Evolutionary conservation across 37 sponge, comb jelly and placozoan genomes (phyloP), one percentile per base, ranked within the genome.

Genomic region (Geodia barretti): DNA sequence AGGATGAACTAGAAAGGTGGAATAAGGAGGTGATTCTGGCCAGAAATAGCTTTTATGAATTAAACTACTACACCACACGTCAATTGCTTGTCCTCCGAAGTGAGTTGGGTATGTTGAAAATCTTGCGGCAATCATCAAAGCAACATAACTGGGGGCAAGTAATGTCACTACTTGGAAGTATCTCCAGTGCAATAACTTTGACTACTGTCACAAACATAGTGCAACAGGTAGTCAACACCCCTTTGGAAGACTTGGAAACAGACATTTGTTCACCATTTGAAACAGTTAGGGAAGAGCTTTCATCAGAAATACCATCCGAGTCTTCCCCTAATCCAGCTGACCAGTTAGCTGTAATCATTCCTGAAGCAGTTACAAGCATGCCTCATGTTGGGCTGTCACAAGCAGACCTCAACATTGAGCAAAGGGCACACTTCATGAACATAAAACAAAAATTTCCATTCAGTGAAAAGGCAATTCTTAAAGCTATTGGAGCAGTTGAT

Each of bases 31-130:
- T 91, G 8, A 30, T 66, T 1, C 39, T 74, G 9, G 28, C 62
- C 0, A 64, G 91, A 8, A 36, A 35, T 0, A 38, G 83, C 17
- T 83, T 60, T 58, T 86, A 91, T 74, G 74, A 73, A 36, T 24
- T 91, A 35, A 91, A 91, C 41, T 91, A 91, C 78, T 91, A 60
- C 64, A 91, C 91, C 14, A 79, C 87, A 29, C 79, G 24, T 17
- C 91, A 91, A 73, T 75, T 91, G n/a, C 68, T 86, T 17, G 42
- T 34, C 2, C 77, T 91, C 19, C 36, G 87, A 41, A 70, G 72
- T 29, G 87, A 86, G 63, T 83, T 91, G 4, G 82, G 82, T 0
- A 47, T 21, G 5, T 0, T 78, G 60, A 78, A 60, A 20, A 24
- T 37, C 30, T 21, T 21, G 2, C 19, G 32, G 60, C 7, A 11